phyloP scores from a whole-genome alignment of 2,797 vertebrate genomes.

The Rhodeus uyekii region DNA sequence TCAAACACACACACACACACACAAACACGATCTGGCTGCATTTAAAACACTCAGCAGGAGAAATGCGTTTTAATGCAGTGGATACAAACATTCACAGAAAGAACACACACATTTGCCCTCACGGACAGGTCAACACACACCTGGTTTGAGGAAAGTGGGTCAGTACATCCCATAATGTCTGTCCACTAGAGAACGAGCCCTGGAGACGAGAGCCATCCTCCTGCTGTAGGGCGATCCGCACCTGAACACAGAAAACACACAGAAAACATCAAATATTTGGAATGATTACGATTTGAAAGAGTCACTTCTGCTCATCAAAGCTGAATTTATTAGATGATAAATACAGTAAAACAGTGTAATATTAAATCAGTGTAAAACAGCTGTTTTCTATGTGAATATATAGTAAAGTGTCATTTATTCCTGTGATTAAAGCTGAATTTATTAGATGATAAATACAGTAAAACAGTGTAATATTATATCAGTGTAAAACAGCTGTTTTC shows the following conservation, averaged over 20 bases:
- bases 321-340: neutral
- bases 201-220: constrained; percentile 89
- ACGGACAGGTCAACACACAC: constrained; percentile 65
- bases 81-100: neutral
- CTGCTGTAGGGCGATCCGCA: constrained; percentile 88
- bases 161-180: constrained; percentile 91
- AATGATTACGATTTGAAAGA: neutral
- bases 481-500: too few relatives aligned
- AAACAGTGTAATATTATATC: too few relatives aligned
- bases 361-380: fast-evolving
- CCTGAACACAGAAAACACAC: constrained; percentile 67
- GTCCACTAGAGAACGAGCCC: constrained; percentile 81
- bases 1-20: too few relatives aligned
- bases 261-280: neutral
- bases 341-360: neutral
- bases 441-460: neutral
- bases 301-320: neutral
- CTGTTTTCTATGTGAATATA: neutral
- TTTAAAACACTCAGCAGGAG: constrained; percentile 35
- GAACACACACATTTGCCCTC: constrained; percentile 26
- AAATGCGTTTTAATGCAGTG: neutral
- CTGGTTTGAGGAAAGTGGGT: constrained; percentile 85
- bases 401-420: neutral
- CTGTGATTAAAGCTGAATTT: neutral
- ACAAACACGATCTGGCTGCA: constrained; percentile 24